Evolutionary conservation across 2,113 vertebrate genomes (phyloP).

Genomic region (Cottus gobio): DNA sequence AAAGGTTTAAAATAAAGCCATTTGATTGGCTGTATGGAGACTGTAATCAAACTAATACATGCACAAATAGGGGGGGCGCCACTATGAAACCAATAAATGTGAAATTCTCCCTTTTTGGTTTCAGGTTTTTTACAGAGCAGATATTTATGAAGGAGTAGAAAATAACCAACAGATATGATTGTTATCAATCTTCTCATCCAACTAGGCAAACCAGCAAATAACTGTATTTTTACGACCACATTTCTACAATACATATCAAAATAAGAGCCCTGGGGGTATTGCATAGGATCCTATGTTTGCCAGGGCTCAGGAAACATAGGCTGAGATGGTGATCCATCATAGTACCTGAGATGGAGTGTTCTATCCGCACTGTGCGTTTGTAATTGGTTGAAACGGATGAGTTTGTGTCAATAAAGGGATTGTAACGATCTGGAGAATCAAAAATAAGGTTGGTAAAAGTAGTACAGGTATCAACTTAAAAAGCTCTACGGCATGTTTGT

Average conservation of each 20-base stretch:
- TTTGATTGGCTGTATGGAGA: not conserved
- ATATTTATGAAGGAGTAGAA: not conserved
- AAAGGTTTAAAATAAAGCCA: not conserved
- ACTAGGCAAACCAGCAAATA: not conserved
- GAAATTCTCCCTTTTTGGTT: too few species aligned
- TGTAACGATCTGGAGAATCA: constrained; percentile 92
- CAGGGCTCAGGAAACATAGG: constrained; percentile 82
- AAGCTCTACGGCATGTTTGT: constrained; percentile 63
- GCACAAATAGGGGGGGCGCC: not conserved
- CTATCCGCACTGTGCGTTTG: constrained; percentile 88
- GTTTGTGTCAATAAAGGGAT: constrained; percentile 90
- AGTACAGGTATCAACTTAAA: constrained; percentile 74
- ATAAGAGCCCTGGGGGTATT: constrained; percentile 41
- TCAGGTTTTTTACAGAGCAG: not conserved
- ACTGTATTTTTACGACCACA: constrained; percentile 11
- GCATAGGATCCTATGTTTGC: constrained; percentile 78
- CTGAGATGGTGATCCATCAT: constrained; percentile 79
- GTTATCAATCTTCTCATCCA: not conserved
- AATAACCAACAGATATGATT: not conserved
- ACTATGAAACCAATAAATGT: not conserved
- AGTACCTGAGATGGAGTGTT: constrained; percentile 89
- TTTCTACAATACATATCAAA: constrained; percentile 37
- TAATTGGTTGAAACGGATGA: constrained; percentile 88
- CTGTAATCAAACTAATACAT: not conserved
- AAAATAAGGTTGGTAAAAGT: constrained; percentile 83